Evolutionary conservation across 2,797 vertebrate species (phyloP).

Genomic region (Adelosebastes latens): DNA sequence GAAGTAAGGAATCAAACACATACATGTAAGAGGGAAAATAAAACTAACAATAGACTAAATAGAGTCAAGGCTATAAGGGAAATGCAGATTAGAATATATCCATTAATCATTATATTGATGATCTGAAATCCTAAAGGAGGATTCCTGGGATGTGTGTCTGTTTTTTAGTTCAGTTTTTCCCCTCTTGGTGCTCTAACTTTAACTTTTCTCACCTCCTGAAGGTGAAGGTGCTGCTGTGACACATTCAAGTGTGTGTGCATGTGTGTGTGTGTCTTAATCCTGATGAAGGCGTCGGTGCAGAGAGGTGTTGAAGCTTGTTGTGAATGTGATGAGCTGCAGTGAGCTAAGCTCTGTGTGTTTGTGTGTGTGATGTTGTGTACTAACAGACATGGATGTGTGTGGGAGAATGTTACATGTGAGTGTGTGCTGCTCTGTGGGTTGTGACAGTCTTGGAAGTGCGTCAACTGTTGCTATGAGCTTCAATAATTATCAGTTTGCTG

Average conservation of each 20-base stretch:
- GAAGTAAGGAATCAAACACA: background rate
- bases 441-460: background rate
- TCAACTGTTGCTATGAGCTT: constrained; percentile 1
- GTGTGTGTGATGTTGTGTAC: background rate
- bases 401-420: background rate
- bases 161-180: background rate
- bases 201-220: constrained; percentile 35
- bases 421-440: background rate
- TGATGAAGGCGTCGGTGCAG: constrained; percentile 43
- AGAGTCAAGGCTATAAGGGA: background rate
- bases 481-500: background rate
- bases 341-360: constrained; percentile 12
- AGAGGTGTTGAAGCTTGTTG: constrained; percentile 61
- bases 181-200: background rate
- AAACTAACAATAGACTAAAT: background rate
- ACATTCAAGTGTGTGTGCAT: background rate
- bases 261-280: constrained; percentile 22
- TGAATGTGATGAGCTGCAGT: constrained; percentile 47
- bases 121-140: background rate
- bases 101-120: background rate
- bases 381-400: background rate
- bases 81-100: background rate
- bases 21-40: background rate
- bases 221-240: constrained; percentile 32
- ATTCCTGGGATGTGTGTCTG: background rate